Evolutionary conservation across 1,140 invertebrate species (phyloP).

Genomic region (Apis cerana): DNA sequence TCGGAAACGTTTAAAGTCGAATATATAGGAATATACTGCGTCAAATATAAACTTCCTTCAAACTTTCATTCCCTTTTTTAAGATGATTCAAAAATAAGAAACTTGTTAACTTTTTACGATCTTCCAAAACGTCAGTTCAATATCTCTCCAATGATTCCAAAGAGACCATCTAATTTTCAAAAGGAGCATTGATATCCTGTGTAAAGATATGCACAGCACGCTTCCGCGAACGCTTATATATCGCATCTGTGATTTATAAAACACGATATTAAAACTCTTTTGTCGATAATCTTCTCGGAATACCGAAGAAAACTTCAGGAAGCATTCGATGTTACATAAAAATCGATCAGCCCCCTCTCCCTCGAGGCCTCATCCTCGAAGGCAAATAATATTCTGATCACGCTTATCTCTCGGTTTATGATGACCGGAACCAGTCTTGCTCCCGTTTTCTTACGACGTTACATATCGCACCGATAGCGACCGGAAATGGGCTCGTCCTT

Average conservation of each 20-base stretch:
- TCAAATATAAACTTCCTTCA: background rate
- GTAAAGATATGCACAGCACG: background rate
- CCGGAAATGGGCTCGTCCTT: background rate
- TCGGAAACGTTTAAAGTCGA: no score
- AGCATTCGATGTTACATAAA: background rate
- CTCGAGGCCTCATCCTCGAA: background rate
- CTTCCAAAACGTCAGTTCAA: background rate
- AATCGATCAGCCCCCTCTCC: background rate
- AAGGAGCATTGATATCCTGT: background rate
- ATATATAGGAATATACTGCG: background rate
- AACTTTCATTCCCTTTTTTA: background rate
- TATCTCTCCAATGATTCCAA: background rate
- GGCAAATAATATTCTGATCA: slow-evolving; percentile 47
- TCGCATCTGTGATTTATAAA: background rate
- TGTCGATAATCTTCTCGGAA: background rate
- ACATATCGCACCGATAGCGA: background rate
- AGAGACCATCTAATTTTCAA: background rate
- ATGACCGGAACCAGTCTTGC: slow-evolving; percentile 13
- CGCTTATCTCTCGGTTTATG: slow-evolving; percentile 36
- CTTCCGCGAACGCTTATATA: no score
- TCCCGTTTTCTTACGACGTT: slow-evolving; percentile 9
- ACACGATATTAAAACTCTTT: background rate
- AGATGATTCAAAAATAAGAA: background rate
- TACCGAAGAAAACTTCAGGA: background rate
- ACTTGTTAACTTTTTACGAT: no score